Percentiles rank a stretch among this genome's conserved stretches.
Conservation (phyloP, 2,797 vertebrate genomes). For the Enteromius unitaeniatus region DNA sequence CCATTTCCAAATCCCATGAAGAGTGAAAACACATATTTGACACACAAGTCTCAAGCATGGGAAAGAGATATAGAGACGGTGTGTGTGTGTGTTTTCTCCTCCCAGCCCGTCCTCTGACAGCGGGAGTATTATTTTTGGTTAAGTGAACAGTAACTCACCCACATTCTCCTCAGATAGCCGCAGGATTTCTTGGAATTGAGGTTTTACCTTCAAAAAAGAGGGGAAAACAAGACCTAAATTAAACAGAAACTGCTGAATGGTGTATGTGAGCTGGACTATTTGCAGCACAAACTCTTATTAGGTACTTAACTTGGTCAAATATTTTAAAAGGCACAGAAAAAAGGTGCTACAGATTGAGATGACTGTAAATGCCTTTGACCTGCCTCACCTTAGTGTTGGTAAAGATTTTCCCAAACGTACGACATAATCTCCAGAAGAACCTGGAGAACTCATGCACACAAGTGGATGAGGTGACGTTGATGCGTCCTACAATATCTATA, state of each 20-base stretch:
- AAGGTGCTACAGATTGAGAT: not conserved
- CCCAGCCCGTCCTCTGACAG: slow-evolving; percentile 39
- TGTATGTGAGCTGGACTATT: slow-evolving; percentile 23
- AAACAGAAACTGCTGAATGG: slow-evolving; percentile 15
- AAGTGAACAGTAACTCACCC: slow-evolving; percentile 80
- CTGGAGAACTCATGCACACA: slow-evolving; percentile 98
- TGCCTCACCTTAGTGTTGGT: slow-evolving; percentile 91
- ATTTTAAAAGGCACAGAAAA: not conserved
- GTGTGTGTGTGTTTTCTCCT: slow-evolving; percentile 47
- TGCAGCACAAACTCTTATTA: slow-evolving; percentile 33
- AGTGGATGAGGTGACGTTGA: slow-evolving; percentile 93
- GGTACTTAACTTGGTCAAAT: not conserved
- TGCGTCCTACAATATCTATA: slow-evolving; percentile 95
- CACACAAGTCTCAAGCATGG: slow-evolving; percentile 45
- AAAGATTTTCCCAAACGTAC: slow-evolving; percentile 98
- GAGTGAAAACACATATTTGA: slow-evolving; percentile 66
- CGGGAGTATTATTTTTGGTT: slow-evolving; percentile 59
- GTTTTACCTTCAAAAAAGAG: slow-evolving; percentile 86
- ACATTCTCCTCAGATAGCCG: slow-evolving; percentile 97
- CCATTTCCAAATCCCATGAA: slow-evolving; percentile 61
- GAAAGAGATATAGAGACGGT: slow-evolving; percentile 30
- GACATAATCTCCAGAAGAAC: slow-evolving; percentile 98
- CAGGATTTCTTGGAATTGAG: slow-evolving; percentile 98
- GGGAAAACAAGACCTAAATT: slow-evolving; percentile 35
- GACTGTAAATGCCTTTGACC: not conserved